Conservation (phyloP, 2,797 vertebrate species). For the Vireo griseus region DNA sequence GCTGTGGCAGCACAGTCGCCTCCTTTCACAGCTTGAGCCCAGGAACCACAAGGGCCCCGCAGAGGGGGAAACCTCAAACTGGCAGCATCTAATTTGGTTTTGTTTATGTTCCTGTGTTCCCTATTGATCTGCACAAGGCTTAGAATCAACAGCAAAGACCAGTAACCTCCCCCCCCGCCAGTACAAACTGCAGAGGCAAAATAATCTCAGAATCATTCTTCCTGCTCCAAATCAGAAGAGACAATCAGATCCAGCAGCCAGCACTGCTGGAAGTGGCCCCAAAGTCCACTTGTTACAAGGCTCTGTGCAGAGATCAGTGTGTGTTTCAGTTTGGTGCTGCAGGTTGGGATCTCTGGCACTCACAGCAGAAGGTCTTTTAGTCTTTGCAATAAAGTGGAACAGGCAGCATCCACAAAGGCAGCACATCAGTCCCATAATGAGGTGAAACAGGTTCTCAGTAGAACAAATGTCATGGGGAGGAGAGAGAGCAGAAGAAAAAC, state of each 20-base stretch:
- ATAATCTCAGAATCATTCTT: neutral
- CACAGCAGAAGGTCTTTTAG: neutral
- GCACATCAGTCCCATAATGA: neutral
- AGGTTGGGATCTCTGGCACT: neutral
- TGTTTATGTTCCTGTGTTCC: slow-evolving; percentile 34
- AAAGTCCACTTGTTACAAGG: neutral
- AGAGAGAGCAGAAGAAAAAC: neutral
- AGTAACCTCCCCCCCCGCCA: neutral
- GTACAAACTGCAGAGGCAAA: neutral
- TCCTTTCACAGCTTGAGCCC: slow-evolving; percentile 48
- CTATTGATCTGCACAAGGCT: slow-evolving; percentile 8
- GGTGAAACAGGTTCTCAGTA: neutral
- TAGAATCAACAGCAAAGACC: slow-evolving; percentile 21
- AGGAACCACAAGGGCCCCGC: slow-evolving; percentile 45
- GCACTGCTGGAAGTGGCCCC: neutral
- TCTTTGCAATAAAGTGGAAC: neutral
- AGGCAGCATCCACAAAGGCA: neutral
- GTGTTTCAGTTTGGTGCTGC: neutral
- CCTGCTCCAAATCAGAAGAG: neutral
- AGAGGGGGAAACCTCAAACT: slow-evolving; percentile 60
- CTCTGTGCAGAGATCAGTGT: neutral
- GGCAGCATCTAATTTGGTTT: slow-evolving; percentile 53
- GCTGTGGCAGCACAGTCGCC: slow-evolving; percentile 38
- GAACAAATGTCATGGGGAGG: neutral
- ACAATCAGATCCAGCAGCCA: neutral